Evolutionary conservation across 2,888 invertebrate species (phyloP), one percentile per base, ranked within the genome.

Genomic region (Odontomyia ornata): DNA sequence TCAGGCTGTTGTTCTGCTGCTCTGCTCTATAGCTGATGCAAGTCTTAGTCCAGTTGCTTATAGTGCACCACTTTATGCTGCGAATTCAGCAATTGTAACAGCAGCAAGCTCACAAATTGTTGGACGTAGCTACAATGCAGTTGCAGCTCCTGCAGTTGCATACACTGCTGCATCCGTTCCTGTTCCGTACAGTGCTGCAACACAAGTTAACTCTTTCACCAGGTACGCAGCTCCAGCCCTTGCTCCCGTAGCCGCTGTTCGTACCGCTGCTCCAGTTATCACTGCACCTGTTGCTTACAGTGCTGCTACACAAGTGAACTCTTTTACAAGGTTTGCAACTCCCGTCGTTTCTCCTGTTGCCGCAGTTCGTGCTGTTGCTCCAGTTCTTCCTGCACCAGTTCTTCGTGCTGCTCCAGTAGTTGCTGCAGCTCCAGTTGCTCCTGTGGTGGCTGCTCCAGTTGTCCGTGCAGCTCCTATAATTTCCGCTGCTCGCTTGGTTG

Each of bases 91-190:
- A 30, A 81, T 81, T 28, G 89, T 90, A 2, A 90, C 90, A 0
- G 89, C 90, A 3, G 87, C 88, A 80, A 91, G 90, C 82, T 90
- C 90, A 23, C 91, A 91, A 82, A 89, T 89, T 56, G 83, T 91
- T 80, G 88, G 90, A 5, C 87, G 90, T 78, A 90, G 89, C 81
- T 89, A 88, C 84, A 90, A 91, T 81, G 89, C 89, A 11, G 82
- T 90, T 18, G 90, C 89, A 21, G 84, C 88, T 79, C 84, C 87
- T 60, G 81, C 86, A 11, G 82, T 84, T n/a, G 83, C 84, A 4
- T 82, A 83, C 2, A 80, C 83, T 25, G 57, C 76, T 77, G 79
- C 78, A 75, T 77, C 79, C 21, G 78, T 46, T 57, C 73, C 73
- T 30, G 73, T 73, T 73, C 36, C 73, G 1, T 73, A 57, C 25